phyloP scores from a whole-genome alignment of 2,888 invertebrate genomes.

The Phortica magna region DNA sequence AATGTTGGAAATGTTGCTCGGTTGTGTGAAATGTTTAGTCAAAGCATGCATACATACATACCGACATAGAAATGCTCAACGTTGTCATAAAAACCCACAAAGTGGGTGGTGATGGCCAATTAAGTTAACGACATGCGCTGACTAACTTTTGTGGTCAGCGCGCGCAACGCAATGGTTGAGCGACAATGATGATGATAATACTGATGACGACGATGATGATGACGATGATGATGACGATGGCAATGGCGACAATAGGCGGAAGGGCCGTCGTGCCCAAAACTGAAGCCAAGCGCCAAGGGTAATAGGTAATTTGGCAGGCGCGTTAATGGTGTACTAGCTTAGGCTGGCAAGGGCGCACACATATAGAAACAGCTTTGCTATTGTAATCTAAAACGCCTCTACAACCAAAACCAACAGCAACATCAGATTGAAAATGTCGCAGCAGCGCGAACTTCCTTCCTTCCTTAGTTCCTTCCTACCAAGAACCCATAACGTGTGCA shows the following conservation, averaged over 20 bases:
- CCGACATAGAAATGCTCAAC: conserved; percentile 29
- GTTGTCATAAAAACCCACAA: conserved; percentile 67
- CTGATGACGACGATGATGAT: background rate
- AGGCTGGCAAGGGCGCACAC: background rate
- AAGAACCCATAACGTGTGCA: background rate
- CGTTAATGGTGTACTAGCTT: background rate
- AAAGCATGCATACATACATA: background rate
- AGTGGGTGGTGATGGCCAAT: conserved; percentile 69
- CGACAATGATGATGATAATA: background rate
- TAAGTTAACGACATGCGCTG: conserved; percentile 68
- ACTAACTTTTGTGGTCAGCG: conserved; percentile 66
- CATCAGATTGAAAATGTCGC: conserved; percentile 35
- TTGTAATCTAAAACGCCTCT: conserved; percentile 73
- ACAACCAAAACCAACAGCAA: conserved; percentile 21
- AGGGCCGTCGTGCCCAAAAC: conserved; percentile 21
- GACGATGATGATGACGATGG: background rate
- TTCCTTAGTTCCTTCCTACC: conserved; percentile 57
- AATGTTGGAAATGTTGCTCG: no score
- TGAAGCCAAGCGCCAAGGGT: background rate
- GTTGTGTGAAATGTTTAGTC: no score
- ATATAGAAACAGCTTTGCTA: conserved; percentile 44
- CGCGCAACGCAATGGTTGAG: background rate
- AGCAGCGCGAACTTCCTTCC: conserved; percentile 37
- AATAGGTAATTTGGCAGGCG: conserved; percentile 17
- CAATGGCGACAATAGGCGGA: conserved; percentile 38